Evolutionary conservation across 2,113 vertebrate genomes (phyloP).

Genomic region (Capreolus pygargus): DNA sequence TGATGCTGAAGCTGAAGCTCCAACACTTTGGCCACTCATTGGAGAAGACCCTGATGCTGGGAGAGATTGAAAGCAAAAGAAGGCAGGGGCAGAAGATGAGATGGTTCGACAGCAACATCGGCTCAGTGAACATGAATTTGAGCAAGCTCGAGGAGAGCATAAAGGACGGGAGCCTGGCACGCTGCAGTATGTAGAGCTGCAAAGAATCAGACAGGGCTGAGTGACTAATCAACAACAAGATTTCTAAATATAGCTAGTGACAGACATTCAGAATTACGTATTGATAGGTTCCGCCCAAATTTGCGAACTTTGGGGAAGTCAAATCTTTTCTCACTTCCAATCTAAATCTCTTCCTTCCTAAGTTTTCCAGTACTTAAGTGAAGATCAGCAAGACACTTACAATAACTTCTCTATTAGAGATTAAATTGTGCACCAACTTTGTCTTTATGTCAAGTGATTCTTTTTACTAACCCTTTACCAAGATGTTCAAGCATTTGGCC

Average conservation of each 20-base stretch:
- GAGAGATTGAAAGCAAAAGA: neutral
- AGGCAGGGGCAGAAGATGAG: neutral
- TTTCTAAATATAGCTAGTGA: neutral
- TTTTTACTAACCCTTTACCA: neutral
- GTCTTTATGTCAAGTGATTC: neutral
- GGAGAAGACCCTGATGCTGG: neutral
- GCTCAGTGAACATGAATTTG: neutral
- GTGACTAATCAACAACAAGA: neutral
- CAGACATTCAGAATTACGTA: neutral
- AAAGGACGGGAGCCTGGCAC: neutral
- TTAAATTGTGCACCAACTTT: neutral
- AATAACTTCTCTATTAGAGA: neutral
- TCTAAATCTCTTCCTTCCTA: conserved; percentile 8
- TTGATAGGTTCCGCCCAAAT: neutral
- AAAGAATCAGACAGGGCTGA: neutral
- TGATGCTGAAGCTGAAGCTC: neutral
- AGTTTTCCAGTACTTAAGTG: neutral
- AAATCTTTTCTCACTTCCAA: neutral
- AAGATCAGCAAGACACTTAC: neutral
- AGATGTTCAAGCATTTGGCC: neutral
- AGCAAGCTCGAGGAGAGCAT: neutral
- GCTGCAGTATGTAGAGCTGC: neutral
- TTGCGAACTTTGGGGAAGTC: neutral
- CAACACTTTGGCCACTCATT: neutral
- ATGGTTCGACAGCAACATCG: accelerated